Evolutionary conservation across 2,797 vertebrate genomes (phyloP).

Genomic region (Mus spretus): DNA sequence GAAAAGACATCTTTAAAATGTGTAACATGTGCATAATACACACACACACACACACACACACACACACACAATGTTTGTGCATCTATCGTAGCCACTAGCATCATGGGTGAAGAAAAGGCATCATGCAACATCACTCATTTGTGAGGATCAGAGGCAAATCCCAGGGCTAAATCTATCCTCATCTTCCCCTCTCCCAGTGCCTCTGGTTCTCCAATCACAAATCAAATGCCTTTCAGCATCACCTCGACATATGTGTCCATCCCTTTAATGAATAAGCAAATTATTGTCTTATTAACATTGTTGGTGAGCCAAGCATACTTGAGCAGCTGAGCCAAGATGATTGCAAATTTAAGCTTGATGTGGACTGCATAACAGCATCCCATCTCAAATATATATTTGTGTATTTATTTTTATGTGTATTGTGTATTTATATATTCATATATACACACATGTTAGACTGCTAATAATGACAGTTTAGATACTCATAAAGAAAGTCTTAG

Average conservation of each 20-base stretch:
- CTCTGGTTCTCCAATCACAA: background rate
- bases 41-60: background rate
- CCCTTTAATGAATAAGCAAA: background rate
- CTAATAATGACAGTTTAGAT: background rate
- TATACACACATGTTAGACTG: background rate
- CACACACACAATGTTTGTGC: background rate
- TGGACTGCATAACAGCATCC: background rate
- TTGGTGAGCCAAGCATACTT: background rate
- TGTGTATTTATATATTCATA: no score
- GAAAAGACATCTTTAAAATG: background rate
- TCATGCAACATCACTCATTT: background rate
- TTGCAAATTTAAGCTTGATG: no score
- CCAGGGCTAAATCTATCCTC: background rate
- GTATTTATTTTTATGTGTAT: no score
- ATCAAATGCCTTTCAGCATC: background rate
- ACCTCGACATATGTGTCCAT: background rate
- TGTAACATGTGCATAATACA: background rate
- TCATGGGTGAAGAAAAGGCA: background rate
- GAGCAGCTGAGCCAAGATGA: background rate
- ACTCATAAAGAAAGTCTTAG: background rate
- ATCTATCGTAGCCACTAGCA: background rate
- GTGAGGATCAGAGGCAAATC: background rate
- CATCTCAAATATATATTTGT: no score
- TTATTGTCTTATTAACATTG: background rate
- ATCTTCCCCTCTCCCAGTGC: background rate